phyloP scores from a whole-genome alignment of 1,140 invertebrate species.

The Dendroctonus valens region DNA sequence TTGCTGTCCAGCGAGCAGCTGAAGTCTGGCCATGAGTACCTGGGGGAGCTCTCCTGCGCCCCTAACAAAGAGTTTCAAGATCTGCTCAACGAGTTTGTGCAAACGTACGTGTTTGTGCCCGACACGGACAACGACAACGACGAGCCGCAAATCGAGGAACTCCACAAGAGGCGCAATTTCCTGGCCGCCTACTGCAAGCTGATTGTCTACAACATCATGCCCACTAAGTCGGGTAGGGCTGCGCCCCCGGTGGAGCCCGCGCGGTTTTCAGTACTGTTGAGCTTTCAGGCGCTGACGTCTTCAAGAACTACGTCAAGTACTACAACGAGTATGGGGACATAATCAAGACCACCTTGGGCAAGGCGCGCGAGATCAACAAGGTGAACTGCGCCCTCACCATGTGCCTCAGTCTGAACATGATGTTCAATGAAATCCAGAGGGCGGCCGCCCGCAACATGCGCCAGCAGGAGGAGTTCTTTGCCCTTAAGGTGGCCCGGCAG shows the following conservation, averaged over 20 bases:
- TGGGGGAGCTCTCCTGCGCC: slow-evolving; percentile 76
- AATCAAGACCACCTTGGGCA: slow-evolving; percentile 94
- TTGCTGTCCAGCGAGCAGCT: slow-evolving; percentile 72
- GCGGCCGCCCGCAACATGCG: slow-evolving; percentile 58
- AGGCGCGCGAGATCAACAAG: slow-evolving; percentile 97
- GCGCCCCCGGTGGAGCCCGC: neutral
- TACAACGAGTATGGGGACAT: slow-evolving; percentile 99
- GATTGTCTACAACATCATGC: slow-evolving; percentile 95
- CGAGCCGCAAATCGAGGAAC: slow-evolving; percentile 92
- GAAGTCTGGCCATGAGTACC: slow-evolving; percentile 56
- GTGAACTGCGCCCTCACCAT: slow-evolving; percentile 94
- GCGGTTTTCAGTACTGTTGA: neutral
- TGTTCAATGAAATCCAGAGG: slow-evolving; percentile 70
- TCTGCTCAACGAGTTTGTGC: slow-evolving; percentile 88
- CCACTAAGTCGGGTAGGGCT: slow-evolving; percentile 69
- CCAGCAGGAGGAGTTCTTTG: slow-evolving; percentile 76
- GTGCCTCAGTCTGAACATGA: slow-evolving; percentile 83
- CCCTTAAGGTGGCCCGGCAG: slow-evolving; percentile 66
- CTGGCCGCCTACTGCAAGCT: slow-evolving; percentile 96
- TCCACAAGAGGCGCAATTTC: slow-evolving; percentile 95
- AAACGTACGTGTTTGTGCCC: slow-evolving; percentile 83
- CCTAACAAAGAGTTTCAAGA: slow-evolving; percentile 77
- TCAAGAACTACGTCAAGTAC: slow-evolving; percentile 97
- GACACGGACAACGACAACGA: slow-evolving; percentile 62
- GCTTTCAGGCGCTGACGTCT: slow-evolving; percentile 75